phyloP scores from a whole-genome alignment of 2,113 vertebrate genomes.

The Pitta sordida region DNA sequence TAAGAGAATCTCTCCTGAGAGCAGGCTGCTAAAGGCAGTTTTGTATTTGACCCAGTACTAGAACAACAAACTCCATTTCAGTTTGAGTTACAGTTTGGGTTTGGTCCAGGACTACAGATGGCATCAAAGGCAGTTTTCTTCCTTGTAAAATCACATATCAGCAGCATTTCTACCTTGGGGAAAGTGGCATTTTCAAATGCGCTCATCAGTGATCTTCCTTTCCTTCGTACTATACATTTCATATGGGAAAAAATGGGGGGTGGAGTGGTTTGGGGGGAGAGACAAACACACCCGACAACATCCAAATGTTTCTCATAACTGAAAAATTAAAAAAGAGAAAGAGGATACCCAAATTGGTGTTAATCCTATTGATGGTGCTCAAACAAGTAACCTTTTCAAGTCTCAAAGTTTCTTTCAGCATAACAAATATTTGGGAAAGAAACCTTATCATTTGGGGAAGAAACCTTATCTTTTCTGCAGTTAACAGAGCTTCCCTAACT shows the following conservation, averaged over 20 bases:
- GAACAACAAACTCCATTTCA: slow-evolving; percentile 53
- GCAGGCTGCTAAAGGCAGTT: slow-evolving; percentile 45
- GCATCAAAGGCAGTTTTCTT: slow-evolving; percentile 43
- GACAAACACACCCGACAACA: background rate
- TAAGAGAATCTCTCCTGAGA: slow-evolving; percentile 30
- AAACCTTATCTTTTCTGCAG: background rate
- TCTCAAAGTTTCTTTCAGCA: slow-evolving; percentile 8
- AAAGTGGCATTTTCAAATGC: slow-evolving; percentile 40
- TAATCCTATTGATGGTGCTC: slow-evolving; percentile 25
- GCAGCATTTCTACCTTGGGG: slow-evolving; percentile 20
- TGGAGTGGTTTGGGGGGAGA: too few species aligned
- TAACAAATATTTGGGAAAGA: background rate
- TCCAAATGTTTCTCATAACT: background rate
- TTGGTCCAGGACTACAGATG: slow-evolving; percentile 52
- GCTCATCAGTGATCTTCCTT: background rate
- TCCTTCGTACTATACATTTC: background rate
- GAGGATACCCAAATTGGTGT: background rate
- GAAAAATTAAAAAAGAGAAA: slow-evolving; percentile 17
- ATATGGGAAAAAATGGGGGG: background rate
- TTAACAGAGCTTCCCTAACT: background rate
- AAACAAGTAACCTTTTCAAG: slow-evolving; percentile 16
- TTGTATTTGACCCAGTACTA: slow-evolving; percentile 44
- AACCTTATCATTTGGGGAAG: background rate
- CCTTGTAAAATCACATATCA: slow-evolving; percentile 25
- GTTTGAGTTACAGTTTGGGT: slow-evolving; percentile 55